Evolutionary conservation across 2,797 vertebrate genomes (phyloP).

Genomic region (Periophthalmus magnuspinnatus): DNA sequence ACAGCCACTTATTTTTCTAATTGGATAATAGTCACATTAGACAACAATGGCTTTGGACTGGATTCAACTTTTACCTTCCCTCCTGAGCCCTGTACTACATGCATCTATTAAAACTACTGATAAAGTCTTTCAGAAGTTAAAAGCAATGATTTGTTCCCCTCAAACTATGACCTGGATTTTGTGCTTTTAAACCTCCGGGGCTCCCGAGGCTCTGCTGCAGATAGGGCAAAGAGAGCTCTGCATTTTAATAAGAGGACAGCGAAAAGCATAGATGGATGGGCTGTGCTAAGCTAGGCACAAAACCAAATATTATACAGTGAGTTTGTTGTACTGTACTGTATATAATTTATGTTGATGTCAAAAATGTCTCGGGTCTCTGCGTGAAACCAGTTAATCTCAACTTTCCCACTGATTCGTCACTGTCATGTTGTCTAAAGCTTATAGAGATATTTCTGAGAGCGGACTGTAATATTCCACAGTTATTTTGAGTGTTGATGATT

Average conservation of each 20-base stretch:
- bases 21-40: not conserved
- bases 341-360: slow-evolving; percentile 38
- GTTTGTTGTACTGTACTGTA: slow-evolving; percentile 17
- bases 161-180: slow-evolving; percentile 42
- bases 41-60: slow-evolving; percentile 14
- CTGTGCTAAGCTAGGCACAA: slow-evolving; percentile 18
- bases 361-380: slow-evolving; percentile 2
- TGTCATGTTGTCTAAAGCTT: slow-evolving; percentile 7
- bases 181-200: slow-evolving; percentile 40
- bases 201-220: slow-evolving; percentile 13
- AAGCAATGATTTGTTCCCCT: slow-evolving; percentile 31
- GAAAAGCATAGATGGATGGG: slow-evolving; percentile 37
- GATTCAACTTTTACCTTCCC: not conserved
- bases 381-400: slow-evolving; percentile 17
- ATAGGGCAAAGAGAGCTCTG: slow-evolving; percentile 19
- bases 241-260: slow-evolving; percentile 43
- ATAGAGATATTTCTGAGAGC: slow-evolving; percentile 7
- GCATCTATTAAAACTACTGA: slow-evolving; percentile 24
- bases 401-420: slow-evolving; percentile 20
- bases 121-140: slow-evolving; percentile 29
- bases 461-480: slow-evolving; percentile 15
- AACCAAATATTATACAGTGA: slow-evolving; percentile 16
- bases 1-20: too few species aligned
- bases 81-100: not conserved
- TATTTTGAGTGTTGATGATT: slow-evolving; percentile 17